Conservation (phyloP, 2,113 vertebrate species). For the Hemiprocne comata region DNA sequence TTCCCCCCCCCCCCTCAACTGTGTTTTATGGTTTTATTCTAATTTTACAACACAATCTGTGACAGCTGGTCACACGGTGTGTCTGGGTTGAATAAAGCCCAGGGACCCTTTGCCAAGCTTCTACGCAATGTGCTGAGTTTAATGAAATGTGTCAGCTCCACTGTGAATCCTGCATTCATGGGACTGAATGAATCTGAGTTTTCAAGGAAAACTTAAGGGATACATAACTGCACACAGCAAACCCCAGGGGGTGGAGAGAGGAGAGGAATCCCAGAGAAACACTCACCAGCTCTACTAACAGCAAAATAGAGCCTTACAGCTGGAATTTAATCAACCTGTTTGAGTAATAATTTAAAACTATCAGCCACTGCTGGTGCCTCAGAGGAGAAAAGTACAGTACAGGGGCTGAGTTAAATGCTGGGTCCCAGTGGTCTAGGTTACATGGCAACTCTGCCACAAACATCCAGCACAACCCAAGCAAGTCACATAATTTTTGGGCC, state of each 20-base stretch:
- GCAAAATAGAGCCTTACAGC: not conserved
- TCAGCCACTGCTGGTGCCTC: not conserved
- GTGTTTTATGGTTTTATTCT: conserved; percentile 52
- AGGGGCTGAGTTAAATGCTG: not conserved
- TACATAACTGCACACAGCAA: not conserved
- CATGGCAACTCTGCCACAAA: not conserved
- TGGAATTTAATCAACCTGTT: not conserved
- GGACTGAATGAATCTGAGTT: conserved; percentile 46
- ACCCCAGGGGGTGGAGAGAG: not conserved
- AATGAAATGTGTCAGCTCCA: conserved; percentile 63
- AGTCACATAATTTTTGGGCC: not conserved
- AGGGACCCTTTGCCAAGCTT: conserved; percentile 45
- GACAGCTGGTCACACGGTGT: conserved; percentile 58
- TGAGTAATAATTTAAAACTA: not conserved
- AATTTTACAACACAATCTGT: conserved; percentile 49
- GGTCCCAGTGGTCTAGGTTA: not conserved
- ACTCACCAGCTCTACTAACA: not conserved
- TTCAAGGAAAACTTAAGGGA: conserved; percentile 54
- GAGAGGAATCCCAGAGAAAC: not conserved
- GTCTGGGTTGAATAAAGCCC: conserved; percentile 61
- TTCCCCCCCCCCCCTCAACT: not conserved
- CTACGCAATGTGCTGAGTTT: conserved; percentile 42
- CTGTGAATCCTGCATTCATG: conserved; percentile 37
- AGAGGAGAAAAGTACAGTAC: not conserved
- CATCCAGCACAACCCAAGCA: not conserved